Percentiles rank a stretch among this genome's conserved stretches.
Evolutionary conservation across 2,113 vertebrate genomes (phyloP).

Genomic region (Acanthisitta chloris): DNA sequence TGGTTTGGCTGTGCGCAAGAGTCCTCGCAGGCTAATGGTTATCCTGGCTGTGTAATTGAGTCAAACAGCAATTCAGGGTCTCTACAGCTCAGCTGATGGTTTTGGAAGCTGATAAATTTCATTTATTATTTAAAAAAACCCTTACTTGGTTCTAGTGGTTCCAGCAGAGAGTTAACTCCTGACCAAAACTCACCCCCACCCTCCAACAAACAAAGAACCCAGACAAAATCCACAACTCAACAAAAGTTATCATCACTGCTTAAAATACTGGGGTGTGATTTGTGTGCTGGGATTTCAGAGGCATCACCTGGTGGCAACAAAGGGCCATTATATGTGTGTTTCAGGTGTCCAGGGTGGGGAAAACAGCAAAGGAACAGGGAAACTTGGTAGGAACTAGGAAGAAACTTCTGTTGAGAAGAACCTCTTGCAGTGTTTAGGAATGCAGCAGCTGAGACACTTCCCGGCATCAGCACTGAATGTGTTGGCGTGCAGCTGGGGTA

Average conservation of each 20-base stretch:
- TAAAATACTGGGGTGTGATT: not conserved
- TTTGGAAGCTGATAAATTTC: not conserved
- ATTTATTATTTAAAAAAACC: not conserved
- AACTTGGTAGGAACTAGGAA: not conserved
- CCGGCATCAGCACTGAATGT: accelerated
- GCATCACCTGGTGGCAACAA: not conserved
- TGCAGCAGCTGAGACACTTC: not conserved
- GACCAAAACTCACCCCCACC: too few relatives aligned
- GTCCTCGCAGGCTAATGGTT: not conserved
- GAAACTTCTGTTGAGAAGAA: not conserved
- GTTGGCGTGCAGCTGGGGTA: accelerated
- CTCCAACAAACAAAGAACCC: not conserved
- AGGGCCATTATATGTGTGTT: not conserved
- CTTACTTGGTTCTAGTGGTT: not conserved
- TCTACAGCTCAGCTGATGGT: not conserved
- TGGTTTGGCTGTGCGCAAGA: not conserved
- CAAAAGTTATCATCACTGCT: not conserved
- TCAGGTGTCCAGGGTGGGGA: accelerated
- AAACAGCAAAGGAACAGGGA: not conserved
- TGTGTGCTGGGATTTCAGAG: not conserved
- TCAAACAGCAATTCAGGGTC: not conserved
- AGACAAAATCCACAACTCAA: too few relatives aligned
- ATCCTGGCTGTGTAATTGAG: not conserved
- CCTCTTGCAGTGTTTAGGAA: not conserved
- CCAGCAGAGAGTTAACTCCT: not conserved